Conservation (phyloP, 23 tunicate genomes). For the Phallusia fumigata region DNA sequence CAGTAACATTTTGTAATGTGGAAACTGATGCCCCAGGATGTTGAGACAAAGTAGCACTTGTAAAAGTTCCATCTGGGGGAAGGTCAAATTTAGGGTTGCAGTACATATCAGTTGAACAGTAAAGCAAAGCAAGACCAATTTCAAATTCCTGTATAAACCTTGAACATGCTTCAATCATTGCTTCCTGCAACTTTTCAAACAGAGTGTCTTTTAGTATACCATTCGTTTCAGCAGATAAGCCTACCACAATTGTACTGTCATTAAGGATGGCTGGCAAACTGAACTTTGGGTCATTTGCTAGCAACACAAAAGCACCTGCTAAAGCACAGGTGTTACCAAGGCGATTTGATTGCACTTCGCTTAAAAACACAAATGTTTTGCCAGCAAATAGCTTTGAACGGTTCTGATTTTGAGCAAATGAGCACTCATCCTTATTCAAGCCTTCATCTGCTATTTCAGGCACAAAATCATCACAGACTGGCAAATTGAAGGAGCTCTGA, state of each 20-base stretch:
- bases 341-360: constrained; percentile 43
- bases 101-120: constrained; percentile 55
- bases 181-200: constrained; percentile 14
- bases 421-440: constrained; percentile 27
- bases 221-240: not conserved
- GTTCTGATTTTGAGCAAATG: constrained; percentile 16
- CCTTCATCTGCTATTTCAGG: constrained; percentile 60
- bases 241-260: not conserved
- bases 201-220: not conserved
- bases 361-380: constrained; percentile 48
- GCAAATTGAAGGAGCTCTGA: not conserved
- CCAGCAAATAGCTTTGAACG: constrained; percentile 41
- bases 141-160: constrained; percentile 74
- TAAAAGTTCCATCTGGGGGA: constrained; percentile 31
- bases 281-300: not conserved
- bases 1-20: not conserved
- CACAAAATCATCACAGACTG: constrained; percentile 22
- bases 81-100: constrained; percentile 65
- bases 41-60: constrained; percentile 25
- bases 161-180: not conserved
- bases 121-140: constrained; percentile 67
- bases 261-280: not conserved
- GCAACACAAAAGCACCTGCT: constrained; percentile 40
- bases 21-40: no score
- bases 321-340: constrained; percentile 15